A percentile compares a stretch with the other conserved stretches of the same genome.
phyloP scores from a whole-genome alignment of 1,140 invertebrate species.

The Steinernema feltiae region DNA sequence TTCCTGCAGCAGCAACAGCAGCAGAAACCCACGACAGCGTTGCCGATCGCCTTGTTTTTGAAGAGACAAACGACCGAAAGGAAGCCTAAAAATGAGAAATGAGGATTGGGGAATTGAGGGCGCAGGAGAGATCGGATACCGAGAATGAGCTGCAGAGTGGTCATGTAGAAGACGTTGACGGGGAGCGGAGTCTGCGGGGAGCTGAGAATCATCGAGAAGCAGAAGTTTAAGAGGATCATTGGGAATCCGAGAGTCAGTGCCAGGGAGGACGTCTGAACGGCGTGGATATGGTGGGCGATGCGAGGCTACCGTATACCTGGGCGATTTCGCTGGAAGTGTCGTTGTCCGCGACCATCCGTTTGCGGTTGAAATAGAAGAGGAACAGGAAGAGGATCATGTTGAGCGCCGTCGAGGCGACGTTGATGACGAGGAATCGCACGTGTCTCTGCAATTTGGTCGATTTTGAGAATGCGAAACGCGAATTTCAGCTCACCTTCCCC shows the following conservation, averaged over 20 bases:
- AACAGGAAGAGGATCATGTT: background rate
- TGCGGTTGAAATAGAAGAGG: too few species aligned
- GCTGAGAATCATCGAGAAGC: too few species aligned
- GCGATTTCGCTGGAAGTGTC: background rate
- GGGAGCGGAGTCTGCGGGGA: too few species aligned
- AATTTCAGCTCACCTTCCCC: background rate
- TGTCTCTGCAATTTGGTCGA: background rate
- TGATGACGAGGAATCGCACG: background rate
- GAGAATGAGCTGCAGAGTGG: too few species aligned
- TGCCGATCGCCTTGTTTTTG: background rate
- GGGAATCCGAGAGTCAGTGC: too few species aligned
- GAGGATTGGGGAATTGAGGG: background rate
- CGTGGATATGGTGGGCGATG: too few species aligned
- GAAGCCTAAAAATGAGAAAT: background rate
- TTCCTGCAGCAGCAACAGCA: slow-evolving; percentile 5
- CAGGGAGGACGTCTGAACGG: too few species aligned
- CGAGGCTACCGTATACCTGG: background rate
- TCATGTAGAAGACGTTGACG: background rate
- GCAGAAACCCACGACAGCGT: background rate
- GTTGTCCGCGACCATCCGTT: background rate
- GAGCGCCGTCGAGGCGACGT: background rate
- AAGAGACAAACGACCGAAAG: background rate
- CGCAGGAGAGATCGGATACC: too few species aligned
- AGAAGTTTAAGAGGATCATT: too few species aligned
- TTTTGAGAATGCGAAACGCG: background rate